Conservation (phyloP, 2,797 vertebrate species). For the Oreortyx pictus region DNA sequence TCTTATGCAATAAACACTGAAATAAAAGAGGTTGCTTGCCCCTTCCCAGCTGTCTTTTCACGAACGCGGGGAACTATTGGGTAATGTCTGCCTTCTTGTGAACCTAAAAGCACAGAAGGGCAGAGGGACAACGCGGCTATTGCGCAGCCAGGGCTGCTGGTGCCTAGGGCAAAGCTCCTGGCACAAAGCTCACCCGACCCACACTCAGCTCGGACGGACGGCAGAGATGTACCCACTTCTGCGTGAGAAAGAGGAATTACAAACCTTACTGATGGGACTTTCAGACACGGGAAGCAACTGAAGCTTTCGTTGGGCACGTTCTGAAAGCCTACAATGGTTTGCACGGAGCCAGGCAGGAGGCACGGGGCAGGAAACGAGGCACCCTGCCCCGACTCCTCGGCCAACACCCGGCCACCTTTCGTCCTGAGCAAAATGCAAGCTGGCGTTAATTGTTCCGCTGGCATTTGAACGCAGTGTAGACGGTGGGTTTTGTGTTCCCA, state of each 20-base stretch:
- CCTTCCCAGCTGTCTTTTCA: constrained; percentile 43
- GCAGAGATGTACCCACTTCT: background rate
- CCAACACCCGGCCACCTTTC: background rate
- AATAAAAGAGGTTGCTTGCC: constrained; percentile 39
- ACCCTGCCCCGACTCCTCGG: background rate
- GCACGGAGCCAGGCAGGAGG: background rate
- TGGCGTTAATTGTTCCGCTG: background rate
- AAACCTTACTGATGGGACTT: background rate
- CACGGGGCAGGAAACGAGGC: background rate
- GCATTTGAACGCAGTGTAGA: background rate
- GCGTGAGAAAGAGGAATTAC: rapidly evolving
- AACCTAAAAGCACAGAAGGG: background rate
- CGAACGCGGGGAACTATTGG: background rate
- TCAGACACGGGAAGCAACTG: background rate
- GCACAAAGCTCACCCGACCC: background rate
- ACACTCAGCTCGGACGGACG: rapidly evolving
- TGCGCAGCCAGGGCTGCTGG: background rate
- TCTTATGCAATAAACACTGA: constrained; percentile 66
- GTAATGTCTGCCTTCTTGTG: background rate
- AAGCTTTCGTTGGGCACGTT: background rate
- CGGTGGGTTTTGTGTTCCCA: rapidly evolving
- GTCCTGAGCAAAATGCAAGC: rapidly evolving
- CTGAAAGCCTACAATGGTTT: background rate
- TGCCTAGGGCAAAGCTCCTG: background rate
- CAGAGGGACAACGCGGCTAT: background rate